Conservation (phyloP, 1,140 invertebrate species). For the Micrasema longulum region DNA sequence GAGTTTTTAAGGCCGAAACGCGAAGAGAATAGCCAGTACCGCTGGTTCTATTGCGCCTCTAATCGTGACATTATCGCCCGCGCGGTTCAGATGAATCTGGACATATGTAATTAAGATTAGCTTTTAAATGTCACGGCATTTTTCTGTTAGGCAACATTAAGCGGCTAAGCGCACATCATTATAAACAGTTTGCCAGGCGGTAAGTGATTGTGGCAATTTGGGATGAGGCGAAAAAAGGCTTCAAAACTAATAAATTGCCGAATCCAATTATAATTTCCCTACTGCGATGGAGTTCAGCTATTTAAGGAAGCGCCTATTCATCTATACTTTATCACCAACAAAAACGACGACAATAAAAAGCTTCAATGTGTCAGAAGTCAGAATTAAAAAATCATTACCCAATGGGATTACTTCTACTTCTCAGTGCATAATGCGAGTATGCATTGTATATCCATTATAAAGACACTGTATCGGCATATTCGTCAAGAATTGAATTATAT, state of each 20-base stretch:
- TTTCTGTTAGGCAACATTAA: conserved; percentile 33
- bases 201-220: conserved; percentile 31
- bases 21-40: neutral
- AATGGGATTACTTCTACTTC: too few relatives aligned
- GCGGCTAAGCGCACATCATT: conserved; percentile 31
- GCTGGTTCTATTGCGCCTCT: conserved; percentile 25
- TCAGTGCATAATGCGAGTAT: too few relatives aligned
- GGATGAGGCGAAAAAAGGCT: conserved; percentile 17
- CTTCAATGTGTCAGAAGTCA: too few relatives aligned
- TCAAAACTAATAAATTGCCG: conserved; percentile 28
- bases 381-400: too few relatives aligned
- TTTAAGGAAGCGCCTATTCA: neutral
- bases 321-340: neutral
- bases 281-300: neutral
- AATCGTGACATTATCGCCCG: conserved; percentile 36
- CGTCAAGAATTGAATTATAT: too few relatives aligned
- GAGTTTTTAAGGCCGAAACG: too few relatives aligned
- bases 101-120: conserved; percentile 40
- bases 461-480: too few relatives aligned
- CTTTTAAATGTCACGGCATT: conserved; percentile 44
- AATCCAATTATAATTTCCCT: conserved; percentile 29
- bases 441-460: too few relatives aligned
- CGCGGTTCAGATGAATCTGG: conserved; percentile 30
- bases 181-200: conserved; percentile 27
- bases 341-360: too few relatives aligned